Base-by-base conservation (phyloP, 1,140 invertebrate genomes). In the Zaprionus davidi region DNA sequence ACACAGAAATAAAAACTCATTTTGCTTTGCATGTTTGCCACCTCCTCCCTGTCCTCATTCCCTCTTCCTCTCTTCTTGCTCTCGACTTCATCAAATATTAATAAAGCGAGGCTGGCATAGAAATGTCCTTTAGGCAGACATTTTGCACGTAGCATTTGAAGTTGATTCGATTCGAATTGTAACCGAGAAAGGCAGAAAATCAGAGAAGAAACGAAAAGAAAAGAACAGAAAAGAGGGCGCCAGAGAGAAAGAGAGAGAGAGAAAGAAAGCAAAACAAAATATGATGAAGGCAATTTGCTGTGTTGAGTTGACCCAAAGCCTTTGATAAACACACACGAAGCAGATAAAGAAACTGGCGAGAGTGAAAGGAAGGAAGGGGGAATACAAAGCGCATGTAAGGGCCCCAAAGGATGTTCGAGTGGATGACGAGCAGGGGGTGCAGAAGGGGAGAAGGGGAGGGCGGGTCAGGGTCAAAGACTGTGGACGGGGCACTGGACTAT, bases 221-320 rank as follows among this genome's bases (percentile, higher is more conserved):
- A 38, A 38, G 20, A 22, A 11, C 15, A 22, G 17, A 38, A 55
- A 2, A 58, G 58, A 57, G 17, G 38, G 5, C 15, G 38, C n/a
- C 0, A 38, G 28, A 62, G 3, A 49, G 5, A 17, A 2, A 49
- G 13, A 49, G 38, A 38, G 34, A 26, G 22, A 51, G 28, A 9
- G 28, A 31, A 31, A 7, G 28, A 31, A 31, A 56, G 34, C 69
- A 78, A 86, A 87, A 69, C 68, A 78, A 83, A 83, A 88, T 82
- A 88, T 87, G 84, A 87, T 87, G 83, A 87, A 87, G 83, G 84
- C 84, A 88, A 88, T 87, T 87, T 88, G 67, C 80, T 69, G 6
- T 46, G 41, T 17, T 71, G 66, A 73, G 68, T 64, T 71, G 64
- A 72, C 69, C 74, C 76, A 83, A 84, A 88, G 73, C 78, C 84